These are phyloP conservation scores for Tyrophagus putrescentiae DNA, from an alignment of 1,140 invertebrate species.

Conservation along the genomic window DNA sequence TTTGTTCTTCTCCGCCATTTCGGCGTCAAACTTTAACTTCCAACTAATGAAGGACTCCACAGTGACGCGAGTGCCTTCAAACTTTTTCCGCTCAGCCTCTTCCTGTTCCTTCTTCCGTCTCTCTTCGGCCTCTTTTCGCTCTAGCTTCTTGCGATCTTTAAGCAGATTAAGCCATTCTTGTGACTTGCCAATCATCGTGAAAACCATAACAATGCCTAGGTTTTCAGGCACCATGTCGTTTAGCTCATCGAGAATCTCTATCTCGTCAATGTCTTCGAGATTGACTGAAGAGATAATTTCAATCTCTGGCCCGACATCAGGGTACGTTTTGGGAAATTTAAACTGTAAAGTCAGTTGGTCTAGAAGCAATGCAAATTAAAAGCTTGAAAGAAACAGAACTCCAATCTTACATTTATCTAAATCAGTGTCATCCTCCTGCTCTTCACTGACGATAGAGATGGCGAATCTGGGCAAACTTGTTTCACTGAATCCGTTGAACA, in stretches of 20 bases:
- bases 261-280: constrained; percentile 51
- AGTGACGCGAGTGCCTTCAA: constrained; percentile 57
- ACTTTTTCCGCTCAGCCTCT: constrained; percentile 41
- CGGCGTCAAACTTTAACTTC: constrained; percentile 83
- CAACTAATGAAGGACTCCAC: constrained; percentile 90
- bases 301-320: constrained; percentile 64
- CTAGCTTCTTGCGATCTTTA: constrained; percentile 15
- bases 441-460: constrained; percentile 60
- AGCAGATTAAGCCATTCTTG: constrained; percentile 74
- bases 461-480: constrained; percentile 49
- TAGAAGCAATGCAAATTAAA: constrained; percentile 17
- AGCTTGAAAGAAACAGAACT: constrained; percentile 11
- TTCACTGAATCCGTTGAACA: constrained; percentile 43
- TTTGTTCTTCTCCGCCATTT: constrained; percentile 59
- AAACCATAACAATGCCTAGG: constrained; percentile 91
- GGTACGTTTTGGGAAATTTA: constrained; percentile 69
- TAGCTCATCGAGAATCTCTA: constrained; percentile 42
- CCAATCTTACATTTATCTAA: constrained; percentile 32
- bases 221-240: constrained; percentile 62
- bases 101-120: constrained; percentile 21
- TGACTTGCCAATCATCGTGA: constrained; percentile 76
- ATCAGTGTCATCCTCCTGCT: constrained; percentile 49
- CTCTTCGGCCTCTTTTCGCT: constrained; percentile 22
- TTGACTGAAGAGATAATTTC: constrained; percentile 63
- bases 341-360: constrained; percentile 52